Base-by-base conservation (phyloP, 2,797 vertebrate genomes). In the Enteromius anoplus region DNA sequence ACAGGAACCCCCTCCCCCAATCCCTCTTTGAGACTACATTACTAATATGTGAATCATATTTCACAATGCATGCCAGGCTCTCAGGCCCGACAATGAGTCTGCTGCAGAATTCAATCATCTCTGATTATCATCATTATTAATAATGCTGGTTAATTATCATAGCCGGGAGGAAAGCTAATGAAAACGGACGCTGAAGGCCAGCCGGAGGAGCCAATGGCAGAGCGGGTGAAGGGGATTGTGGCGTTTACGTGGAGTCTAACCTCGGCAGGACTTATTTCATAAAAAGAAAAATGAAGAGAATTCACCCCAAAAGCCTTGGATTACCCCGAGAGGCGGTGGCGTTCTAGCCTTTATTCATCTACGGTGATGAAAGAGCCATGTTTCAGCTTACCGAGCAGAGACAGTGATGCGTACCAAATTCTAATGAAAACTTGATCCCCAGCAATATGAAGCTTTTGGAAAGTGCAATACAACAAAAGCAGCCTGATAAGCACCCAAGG, bases 101-200 rank as follows among this genome's bases (percentile, higher is more conserved):
- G 86, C 89, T 88, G 89, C 92, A 91, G 88, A 94, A 93, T 93
- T 93, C 91, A 93, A 94, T 95, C 92, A 93, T 93, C 89, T 92
- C 55, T 49, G 90, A 94, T 93, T 91, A 93, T 93, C 91, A 91
- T 94, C 92, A 93, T 94, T 93, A 94, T 93, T 93, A 94, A 94
- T 94, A 94, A 94, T 92, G 91, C 91, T 90, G 90, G 89, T 94
- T 94, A 94, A 95, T 95, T 94, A 95, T 89, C 93, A 94, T 93
- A 92, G 93, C 92, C 93, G 92, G 89, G 78, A 62, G 92, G 90
- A 90, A 88, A 89, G 86, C 88, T 93, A 93, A 94, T 93, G 92
- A 94, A 93, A 92, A 88, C 89, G 76, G 79, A 93, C 90, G 90
- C 92, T 90, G 90, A 88, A 87, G 75, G 83, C 80, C 26, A 34